These are phyloP conservation scores for Pterocles burchelli DNA, from an alignment of 2,113 vertebrate genomes.

Conservation along the genomic window DNA sequence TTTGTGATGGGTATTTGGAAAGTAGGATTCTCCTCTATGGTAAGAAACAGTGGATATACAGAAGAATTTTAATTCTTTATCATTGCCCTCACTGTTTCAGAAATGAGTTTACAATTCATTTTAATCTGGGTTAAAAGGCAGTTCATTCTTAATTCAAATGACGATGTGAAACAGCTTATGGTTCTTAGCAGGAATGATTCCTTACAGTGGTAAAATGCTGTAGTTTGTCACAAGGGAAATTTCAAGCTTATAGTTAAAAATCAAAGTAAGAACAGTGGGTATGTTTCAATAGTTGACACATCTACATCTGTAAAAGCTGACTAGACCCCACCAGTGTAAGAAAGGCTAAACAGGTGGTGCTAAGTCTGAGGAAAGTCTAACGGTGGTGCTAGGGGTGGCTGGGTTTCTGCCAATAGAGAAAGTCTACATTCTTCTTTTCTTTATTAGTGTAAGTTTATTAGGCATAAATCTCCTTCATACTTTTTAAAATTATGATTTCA, in stretches of 20 bases:
- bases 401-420: background rate
- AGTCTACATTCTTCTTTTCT: background rate
- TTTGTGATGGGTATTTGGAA: background rate
- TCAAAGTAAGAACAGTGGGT: background rate
- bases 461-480: background rate
- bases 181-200: background rate
- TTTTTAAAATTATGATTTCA: background rate
- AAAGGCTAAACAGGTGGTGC: background rate
- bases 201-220: background rate
- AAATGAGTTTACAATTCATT: background rate
- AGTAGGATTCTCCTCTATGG: background rate
- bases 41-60: background rate
- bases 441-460: background rate
- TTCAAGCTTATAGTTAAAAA: background rate
- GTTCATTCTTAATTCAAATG: background rate
- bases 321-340: background rate
- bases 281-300: background rate
- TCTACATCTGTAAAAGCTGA: background rate
- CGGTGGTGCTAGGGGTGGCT: background rate
- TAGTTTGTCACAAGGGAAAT: background rate
- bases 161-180: background rate
- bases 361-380: background rate
- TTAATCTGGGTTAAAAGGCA: background rate
- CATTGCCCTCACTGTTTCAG: background rate
- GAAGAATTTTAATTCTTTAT: background rate